phyloP scores from a whole-genome alignment of 2,113 vertebrate genomes.

The Oncorhynchus nerka region DNA sequence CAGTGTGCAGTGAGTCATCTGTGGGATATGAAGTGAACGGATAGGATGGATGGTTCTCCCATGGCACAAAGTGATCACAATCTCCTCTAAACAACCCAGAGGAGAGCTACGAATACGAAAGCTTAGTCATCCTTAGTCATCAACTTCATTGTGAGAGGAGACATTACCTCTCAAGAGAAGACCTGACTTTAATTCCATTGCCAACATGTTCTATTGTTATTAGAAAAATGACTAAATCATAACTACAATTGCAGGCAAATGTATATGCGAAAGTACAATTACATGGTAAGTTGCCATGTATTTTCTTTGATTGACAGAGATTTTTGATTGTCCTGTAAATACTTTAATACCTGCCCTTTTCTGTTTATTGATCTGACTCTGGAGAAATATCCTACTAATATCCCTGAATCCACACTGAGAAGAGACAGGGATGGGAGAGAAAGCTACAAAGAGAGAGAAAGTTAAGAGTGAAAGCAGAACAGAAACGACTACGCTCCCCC shows the following conservation, averaged over 20 bases:
- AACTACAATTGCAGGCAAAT: no score
- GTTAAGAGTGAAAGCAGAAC: background rate
- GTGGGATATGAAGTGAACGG: constrained; percentile 28
- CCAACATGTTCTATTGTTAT: background rate
- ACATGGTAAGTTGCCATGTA: background rate
- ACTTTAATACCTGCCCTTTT: background rate
- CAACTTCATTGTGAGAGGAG: background rate
- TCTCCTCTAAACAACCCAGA: constrained; percentile 24
- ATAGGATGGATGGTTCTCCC: constrained; percentile 24
- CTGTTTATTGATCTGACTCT: background rate
- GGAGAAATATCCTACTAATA: no score
- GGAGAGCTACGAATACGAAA: constrained; percentile 16
- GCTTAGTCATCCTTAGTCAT: background rate
- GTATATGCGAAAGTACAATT: background rate
- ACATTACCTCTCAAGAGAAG: background rate
- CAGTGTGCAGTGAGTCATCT: constrained; percentile 50
- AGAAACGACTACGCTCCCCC: background rate
- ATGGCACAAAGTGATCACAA: constrained; percentile 39
- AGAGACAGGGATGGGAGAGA: background rate
- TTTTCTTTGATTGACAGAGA: background rate
- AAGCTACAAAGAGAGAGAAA: background rate
- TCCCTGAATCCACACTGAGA: no score
- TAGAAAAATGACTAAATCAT: background rate
- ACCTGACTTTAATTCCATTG: background rate
- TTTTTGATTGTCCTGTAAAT: background rate